Conservation (phyloP, 2,888 invertebrate genomes). For the Stenichneumon culpator region DNA sequence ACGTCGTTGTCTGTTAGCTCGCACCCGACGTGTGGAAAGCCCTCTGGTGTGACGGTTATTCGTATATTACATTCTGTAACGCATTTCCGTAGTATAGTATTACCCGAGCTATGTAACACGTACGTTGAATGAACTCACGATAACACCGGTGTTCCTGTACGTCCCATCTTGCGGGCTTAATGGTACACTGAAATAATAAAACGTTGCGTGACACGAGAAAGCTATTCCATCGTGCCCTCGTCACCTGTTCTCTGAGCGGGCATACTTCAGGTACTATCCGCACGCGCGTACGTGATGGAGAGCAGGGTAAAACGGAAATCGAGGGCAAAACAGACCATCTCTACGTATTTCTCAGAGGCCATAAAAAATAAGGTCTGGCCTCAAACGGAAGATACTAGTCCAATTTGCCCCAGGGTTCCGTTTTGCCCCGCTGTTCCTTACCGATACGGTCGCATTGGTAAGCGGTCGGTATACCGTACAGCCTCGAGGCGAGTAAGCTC, state of each 20-base stretch:
- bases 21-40: slow-evolving; percentile 9
- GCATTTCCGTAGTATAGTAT: neutral
- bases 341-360: neutral
- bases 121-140: slow-evolving; percentile 9
- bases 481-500: slow-evolving; percentile 15
- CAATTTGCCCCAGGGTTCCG: neutral
- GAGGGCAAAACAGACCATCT: neutral
- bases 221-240: slow-evolving; percentile 50
- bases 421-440: neutral
- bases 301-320: neutral
- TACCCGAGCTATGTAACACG: slow-evolving; percentile 14
- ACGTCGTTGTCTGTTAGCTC: slow-evolving; percentile 29
- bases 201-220: slow-evolving; percentile 55
- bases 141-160: neutral
- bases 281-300: neutral
- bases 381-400: neutral
- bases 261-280: slow-evolving; percentile 14
- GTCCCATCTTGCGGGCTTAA: slow-evolving; percentile 14
- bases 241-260: slow-evolving; percentile 38
- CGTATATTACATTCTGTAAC: slow-evolving; percentile 6
- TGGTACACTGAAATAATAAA: slow-evolving; percentile 55
- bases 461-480: neutral
- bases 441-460: neutral
- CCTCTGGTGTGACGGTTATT: neutral
- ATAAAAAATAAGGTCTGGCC: neutral